These are phyloP conservation scores for Ochropleura plecta DNA, from an alignment of 2,888 invertebrate genomes.

Conservation along the genomic window DNA sequence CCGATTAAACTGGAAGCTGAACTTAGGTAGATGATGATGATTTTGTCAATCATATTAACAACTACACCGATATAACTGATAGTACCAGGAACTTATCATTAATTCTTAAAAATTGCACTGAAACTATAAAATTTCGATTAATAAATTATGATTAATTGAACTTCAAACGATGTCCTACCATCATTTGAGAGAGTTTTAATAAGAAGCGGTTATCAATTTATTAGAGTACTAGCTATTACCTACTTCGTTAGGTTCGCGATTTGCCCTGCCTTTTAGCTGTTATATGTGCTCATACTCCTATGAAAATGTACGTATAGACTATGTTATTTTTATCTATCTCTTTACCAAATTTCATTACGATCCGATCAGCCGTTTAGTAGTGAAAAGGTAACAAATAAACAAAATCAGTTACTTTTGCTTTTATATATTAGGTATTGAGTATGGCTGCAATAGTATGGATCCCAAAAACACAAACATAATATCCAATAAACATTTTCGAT, in stretches of 20 bases:
- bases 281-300: too few species aligned
- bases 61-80: not conserved
- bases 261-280: too few species aligned
- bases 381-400: too few species aligned
- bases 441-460: not conserved
- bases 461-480: not conserved
- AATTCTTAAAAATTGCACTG: constrained; percentile 3
- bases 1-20: too few species aligned
- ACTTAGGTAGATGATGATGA: not conserved
- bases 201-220: constrained; percentile 14
- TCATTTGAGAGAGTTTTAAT: constrained; percentile 5
- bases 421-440: too few species aligned
- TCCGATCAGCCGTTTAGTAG: too few species aligned
- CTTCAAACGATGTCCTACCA: constrained; percentile 6
- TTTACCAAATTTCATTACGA: too few species aligned
- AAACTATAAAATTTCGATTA: constrained; percentile 10
- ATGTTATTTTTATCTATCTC: too few species aligned
- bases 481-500: not conserved
- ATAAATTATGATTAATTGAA: constrained; percentile 15
- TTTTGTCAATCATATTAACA: constrained; percentile 1
- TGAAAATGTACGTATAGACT: too few species aligned
- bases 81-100: constrained; percentile 17
- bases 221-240: not conserved
- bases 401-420: too few species aligned
- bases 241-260: too few species aligned